phyloP scores from a whole-genome alignment of 2,888 invertebrate species.

The Dryomyza anilis region DNA sequence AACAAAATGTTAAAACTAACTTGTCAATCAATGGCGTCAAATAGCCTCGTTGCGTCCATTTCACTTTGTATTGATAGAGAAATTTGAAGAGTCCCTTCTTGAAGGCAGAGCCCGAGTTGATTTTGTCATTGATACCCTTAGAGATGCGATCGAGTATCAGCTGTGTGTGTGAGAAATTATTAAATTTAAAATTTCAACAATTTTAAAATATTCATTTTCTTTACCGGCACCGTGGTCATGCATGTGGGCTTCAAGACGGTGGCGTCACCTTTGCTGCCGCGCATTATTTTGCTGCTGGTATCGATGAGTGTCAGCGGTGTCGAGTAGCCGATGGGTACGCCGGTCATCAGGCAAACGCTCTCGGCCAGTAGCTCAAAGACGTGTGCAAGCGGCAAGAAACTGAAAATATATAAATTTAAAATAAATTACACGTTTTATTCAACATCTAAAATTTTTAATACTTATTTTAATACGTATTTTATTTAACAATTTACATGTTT shows the following conservation, averaged over 20 bases:
- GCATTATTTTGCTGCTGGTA: conserved; percentile 93
- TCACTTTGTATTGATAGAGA: conserved; percentile 90
- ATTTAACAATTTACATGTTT: too few relatives aligned
- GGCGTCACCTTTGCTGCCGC: conserved; percentile 93
- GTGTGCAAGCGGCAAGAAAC: conserved; percentile 95
- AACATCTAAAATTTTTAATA: too few relatives aligned
- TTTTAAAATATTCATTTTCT: conserved; percentile 37
- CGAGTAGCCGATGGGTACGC: conserved; percentile 94
- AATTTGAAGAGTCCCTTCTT: conserved; percentile 89
- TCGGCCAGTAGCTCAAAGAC: conserved; percentile 96
- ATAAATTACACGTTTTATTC: neutral
- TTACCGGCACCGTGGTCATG: conserved; percentile 94
- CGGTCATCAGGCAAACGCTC: conserved; percentile 80
- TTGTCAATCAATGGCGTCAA: conserved; percentile 77
- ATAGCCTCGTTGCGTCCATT: conserved; percentile 83
- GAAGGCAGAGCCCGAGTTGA: conserved; percentile 79
- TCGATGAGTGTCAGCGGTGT: conserved; percentile 93
- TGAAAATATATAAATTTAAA: conserved; percentile 26
- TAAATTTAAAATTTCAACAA: conserved; percentile 22
- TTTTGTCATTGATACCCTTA: conserved; percentile 95
- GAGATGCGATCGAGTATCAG: conserved; percentile 96
- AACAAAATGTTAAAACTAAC: conserved; percentile 54
- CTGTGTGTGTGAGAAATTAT: conserved; percentile 61
- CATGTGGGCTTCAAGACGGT: conserved; percentile 89
- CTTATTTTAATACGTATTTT: too few relatives aligned